phyloP scores from a whole-genome alignment of 2,113 vertebrate genomes.

The Grammomys surdaster region DNA sequence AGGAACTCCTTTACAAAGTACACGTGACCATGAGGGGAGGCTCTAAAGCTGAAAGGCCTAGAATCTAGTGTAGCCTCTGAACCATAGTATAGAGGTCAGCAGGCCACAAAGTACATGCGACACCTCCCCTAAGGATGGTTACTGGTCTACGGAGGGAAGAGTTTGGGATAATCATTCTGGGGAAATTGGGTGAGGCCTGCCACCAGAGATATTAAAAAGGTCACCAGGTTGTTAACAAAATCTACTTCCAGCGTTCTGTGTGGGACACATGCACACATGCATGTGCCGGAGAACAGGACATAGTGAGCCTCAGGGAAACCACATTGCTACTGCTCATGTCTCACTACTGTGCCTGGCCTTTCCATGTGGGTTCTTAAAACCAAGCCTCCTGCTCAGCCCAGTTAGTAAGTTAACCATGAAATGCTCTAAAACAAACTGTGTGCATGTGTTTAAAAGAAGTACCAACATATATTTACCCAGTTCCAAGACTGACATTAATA shows the following conservation, averaged over 20 bases:
- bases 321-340: background rate
- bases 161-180: background rate
- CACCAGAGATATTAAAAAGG: background rate
- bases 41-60: background rate
- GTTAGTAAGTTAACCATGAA: background rate
- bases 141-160: background rate
- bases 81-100: background rate
- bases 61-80: background rate
- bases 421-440: constrained; percentile 1
- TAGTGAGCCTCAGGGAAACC: background rate
- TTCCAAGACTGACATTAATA: background rate
- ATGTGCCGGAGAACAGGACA: no score
- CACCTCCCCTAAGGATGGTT: background rate
- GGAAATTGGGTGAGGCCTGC: background rate
- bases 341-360: no score
- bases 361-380: background rate
- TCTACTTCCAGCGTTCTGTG: background rate
- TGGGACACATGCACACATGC: no score
- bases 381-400: background rate
- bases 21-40: background rate
- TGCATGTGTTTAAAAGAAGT: constrained; percentile 2
- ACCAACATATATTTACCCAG: background rate
- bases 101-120: background rate
- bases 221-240: background rate
- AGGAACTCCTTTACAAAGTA: background rate